phyloP scores from a whole-genome alignment of 1,140 invertebrate genomes.

The Heliconius hewitsoni region DNA sequence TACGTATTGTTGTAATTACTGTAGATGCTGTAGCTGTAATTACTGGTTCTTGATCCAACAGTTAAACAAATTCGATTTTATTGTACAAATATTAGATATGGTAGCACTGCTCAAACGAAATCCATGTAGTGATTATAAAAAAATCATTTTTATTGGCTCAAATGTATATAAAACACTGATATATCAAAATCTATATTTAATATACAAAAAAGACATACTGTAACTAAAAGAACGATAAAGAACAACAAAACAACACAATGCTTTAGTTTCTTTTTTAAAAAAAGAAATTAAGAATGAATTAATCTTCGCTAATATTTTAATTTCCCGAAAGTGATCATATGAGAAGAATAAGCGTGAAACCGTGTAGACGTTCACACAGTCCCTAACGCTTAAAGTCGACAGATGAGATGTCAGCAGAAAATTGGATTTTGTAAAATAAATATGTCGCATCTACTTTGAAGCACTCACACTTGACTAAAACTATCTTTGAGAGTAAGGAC shows the following conservation, averaged over 20 bases:
- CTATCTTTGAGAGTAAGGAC: background rate
- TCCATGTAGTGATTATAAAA: too few species aligned
- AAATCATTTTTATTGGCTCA: too few species aligned
- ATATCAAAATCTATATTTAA: background rate
- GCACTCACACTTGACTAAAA: background rate
- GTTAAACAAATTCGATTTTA: too few species aligned
- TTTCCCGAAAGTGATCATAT: constrained; percentile 44
- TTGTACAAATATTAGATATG: too few species aligned
- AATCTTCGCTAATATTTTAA: constrained; percentile 35
- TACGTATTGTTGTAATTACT: too few species aligned
- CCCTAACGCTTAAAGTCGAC: constrained; percentile 77
- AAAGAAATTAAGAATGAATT: constrained; percentile 1
- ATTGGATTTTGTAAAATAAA: constrained; percentile 81
- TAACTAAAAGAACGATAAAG: background rate
- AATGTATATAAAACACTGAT: background rate
- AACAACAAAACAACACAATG: background rate
- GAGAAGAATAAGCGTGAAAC: constrained; percentile 72
- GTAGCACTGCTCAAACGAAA: too few species aligned
- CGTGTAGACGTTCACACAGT: constrained; percentile 70
- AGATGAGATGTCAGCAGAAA: constrained; percentile 81
- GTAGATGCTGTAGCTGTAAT: too few species aligned
- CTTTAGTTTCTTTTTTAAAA: background rate
- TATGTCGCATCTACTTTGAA: constrained; percentile 71
- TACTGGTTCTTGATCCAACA: too few species aligned
- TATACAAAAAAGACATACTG: background rate